A percentile compares a stretch with the other conserved stretches of the same genome.
Evolutionary conservation across 2,797 vertebrate species (phyloP).

Genomic region (Balearica regulorum): DNA sequence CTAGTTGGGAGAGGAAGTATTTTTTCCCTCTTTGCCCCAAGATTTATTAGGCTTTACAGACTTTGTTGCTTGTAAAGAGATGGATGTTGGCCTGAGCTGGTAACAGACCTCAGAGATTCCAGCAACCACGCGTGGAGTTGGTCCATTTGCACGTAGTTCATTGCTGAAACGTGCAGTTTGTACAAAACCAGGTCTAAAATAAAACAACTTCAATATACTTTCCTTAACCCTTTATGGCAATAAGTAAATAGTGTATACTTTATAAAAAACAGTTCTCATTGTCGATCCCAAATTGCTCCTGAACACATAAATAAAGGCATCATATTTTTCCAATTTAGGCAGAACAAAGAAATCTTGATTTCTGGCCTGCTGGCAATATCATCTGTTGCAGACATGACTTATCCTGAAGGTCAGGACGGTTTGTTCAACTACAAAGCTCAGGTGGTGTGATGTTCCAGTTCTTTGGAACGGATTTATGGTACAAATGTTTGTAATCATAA

Average conservation of each 20-base stretch:
- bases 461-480: background rate
- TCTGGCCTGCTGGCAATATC: background rate
- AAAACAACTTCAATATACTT: background rate
- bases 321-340: background rate
- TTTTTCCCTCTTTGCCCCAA: background rate
- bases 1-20: background rate
- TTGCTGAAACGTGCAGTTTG: background rate
- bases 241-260: fast-evolving
- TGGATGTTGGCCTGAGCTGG: background rate
- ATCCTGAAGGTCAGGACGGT: background rate
- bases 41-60: background rate
- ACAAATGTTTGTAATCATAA: background rate
- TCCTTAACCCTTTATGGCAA: background rate
- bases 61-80: background rate
- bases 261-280: background rate
- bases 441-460: background rate
- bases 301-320: background rate
- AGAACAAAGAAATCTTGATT: background rate
- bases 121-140: background rate
- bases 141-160: background rate
- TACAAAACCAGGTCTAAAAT: background rate
- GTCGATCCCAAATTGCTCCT: background rate
- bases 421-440: background rate
- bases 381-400: background rate
- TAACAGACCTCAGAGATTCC: background rate